Evolutionary conservation across 1,140 invertebrate genomes (phyloP).

Genomic region (Drosophila tani): DNA sequence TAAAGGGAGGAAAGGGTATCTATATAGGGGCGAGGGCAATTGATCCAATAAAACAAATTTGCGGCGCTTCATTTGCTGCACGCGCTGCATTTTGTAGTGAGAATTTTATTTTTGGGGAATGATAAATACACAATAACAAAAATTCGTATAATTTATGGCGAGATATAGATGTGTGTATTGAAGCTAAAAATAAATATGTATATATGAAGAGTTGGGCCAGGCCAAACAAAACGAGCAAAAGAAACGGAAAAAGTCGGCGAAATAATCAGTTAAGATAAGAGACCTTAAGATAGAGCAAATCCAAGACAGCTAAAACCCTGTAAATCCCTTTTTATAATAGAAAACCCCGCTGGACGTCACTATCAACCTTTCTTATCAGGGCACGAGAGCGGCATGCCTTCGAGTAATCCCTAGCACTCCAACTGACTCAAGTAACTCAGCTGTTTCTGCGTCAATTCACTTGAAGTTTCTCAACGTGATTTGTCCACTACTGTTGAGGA

Average conservation of each 20-base stretch:
- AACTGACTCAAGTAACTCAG: slow-evolving; percentile 32
- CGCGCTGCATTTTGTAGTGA: slow-evolving; percentile 47
- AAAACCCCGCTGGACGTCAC: not conserved
- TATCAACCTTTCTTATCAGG: slow-evolving; percentile 11
- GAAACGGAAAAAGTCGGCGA: not conserved
- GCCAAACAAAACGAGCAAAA: slow-evolving; percentile 8
- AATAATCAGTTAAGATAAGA: slow-evolving; percentile 21
- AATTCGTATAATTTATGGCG: slow-evolving; percentile 15
- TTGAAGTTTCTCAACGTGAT: slow-evolving; percentile 23
- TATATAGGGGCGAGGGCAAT: slow-evolving; percentile 39
- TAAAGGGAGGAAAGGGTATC: slow-evolving; percentile 2
- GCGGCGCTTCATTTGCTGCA: slow-evolving; percentile 38
- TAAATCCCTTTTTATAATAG: not conserved
- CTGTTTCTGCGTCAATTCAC: slow-evolving; percentile 23
- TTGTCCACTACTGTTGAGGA: slow-evolving; percentile 8
- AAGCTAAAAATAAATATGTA: slow-evolving; percentile 45
- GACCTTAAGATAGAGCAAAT: not conserved
- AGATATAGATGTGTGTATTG: slow-evolving; percentile 1
- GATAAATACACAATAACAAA: slow-evolving; percentile 47
- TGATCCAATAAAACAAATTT: slow-evolving; percentile 51
- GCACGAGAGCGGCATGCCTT: slow-evolving; percentile 5
- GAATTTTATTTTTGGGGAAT: slow-evolving; percentile 33
- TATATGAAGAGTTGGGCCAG: slow-evolving; percentile 8
- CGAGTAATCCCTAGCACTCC: not conserved
- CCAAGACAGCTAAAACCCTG: not conserved